Evolutionary conservation across 2,797 vertebrate genomes (phyloP).

Genomic region (Manis crassicaudata): DNA sequence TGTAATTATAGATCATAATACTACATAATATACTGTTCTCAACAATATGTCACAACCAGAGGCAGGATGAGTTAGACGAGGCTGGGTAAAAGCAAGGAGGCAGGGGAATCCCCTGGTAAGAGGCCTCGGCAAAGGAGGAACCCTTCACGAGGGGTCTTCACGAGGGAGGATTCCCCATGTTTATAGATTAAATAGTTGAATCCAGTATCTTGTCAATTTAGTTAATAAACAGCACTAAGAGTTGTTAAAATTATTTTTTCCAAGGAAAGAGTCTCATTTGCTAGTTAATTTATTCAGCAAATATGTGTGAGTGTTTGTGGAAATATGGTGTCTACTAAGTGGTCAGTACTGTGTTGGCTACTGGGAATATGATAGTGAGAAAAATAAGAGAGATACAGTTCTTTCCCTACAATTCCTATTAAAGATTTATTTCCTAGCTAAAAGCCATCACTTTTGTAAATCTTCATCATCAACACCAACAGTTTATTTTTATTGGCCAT

Average conservation of each 20-base stretch:
- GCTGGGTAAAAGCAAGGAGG: not conserved
- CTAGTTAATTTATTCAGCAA: not conserved
- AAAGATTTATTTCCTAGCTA: not conserved
- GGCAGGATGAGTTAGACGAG: not conserved
- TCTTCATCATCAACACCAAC: not conserved
- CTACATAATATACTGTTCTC: not conserved
- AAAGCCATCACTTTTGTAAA: not conserved
- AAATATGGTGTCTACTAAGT: not conserved
- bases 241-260: constrained; percentile 4
- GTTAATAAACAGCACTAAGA: not conserved
- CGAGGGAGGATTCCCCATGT: not conserved
- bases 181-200: not conserved
- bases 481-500: not conserved
- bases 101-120: not conserved
- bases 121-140: too few species aligned
- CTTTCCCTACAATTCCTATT: not conserved
- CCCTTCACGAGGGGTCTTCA: not conserved
- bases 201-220: not conserved
- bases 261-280: not conserved
- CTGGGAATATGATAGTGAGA: not conserved
- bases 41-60: not conserved
- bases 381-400: not conserved
- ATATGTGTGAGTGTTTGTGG: not conserved
- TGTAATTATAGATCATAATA: not conserved
- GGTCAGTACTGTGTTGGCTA: not conserved